Base-by-base conservation (phyloP, 1,140 invertebrate species). In the Holcopasites calliopsidis region DNA sequence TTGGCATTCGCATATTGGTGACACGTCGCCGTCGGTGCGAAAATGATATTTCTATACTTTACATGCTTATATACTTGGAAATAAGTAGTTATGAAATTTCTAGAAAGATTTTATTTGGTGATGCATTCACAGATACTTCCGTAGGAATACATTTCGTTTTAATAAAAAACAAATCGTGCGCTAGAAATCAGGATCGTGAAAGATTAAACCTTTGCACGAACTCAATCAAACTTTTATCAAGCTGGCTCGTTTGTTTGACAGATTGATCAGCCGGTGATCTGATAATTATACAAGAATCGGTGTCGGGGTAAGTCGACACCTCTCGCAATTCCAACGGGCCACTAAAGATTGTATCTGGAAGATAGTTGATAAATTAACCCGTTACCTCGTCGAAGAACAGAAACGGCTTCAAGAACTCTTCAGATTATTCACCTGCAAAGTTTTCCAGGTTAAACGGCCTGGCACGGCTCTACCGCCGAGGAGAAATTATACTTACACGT, bases 401-500 rank as follows among this genome's bases (percentile, higher is more conserved):
- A 44, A 55, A 73, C 71, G 31, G 50, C n/a, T 66, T 44, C 40
- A 55, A 74, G 71, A 74, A 74, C 50, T 66, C 38, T 2, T 28
- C 38, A 28, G 61, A 73, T 73, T 73, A 73, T 65, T 28, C 49
- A 33, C 60, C 60, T 42, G 47, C 38, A 47, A 66, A 74, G 49
- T 74, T 74, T 42, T 26, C 50, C 50, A 28, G 50, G 40, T 74
- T 74, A 57, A 74, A 74, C 47, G 40, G 50, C 16, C 18, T 38
- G 61, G 50, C 61, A 28, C 61, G 6, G 35, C n/a, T 65, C 31
- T 62, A 18, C n/a, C 47, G n/a, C 61, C 23, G 18, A 35, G 62
- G 71, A 57, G 65, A 38, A 66, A 74, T 74, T 74, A 74, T 47
- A 74, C 71, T 74, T 74, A 55, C 71, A 74, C 71, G 62, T 26